Base-by-base conservation (phyloP, 2,888 invertebrate genomes). In the Lottia gigantea region DNA sequence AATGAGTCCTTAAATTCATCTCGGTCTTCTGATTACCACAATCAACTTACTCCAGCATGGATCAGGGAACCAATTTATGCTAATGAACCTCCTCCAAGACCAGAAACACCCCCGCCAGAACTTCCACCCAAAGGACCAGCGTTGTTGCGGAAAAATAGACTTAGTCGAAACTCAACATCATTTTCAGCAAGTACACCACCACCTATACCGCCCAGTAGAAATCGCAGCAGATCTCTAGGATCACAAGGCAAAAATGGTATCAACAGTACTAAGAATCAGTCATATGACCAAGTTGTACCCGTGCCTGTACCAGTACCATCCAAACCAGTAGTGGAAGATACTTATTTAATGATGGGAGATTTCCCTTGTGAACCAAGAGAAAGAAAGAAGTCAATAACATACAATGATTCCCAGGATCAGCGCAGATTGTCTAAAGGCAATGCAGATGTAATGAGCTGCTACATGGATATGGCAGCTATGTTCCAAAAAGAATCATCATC, bases 91-190 rank as follows among this genome's bases (percentile, higher is more conserved):
- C 66, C 74, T 6, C 74, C 65, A 31, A 76, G 66, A 62, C 69
- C 67, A 26, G 75, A 78, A 49, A 76, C 78, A 7, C 79, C 80
- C 15, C 84, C 83, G 8, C 84, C 85, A 49, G 81, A 78, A 66
- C 73, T 85, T 19, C 85, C 85, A 12, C 85, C 85, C 6, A 85
- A 85, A 74, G 85, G 84, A 64, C 83, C 83, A 67, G 78, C 75
- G 25, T 72, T 85, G 6, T 69, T 78, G 23, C 76, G 71, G n/a
- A 82, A 78, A 71, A 72, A 67, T 40, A 65, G 66, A 62, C 55
- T 67, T 31, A 77, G 71, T 47, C 67, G 68, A n/a, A 31, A 49
- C 14, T 46, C 46, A 31, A 46, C 66, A 11, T 66, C 62, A 8
- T 55, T 61, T n/a, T 40, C 66, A 14, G 62, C 70, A 1, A 66